phyloP scores from a whole-genome alignment of 2,113 vertebrate genomes.

The Cynoglossus semilaevis region DNA sequence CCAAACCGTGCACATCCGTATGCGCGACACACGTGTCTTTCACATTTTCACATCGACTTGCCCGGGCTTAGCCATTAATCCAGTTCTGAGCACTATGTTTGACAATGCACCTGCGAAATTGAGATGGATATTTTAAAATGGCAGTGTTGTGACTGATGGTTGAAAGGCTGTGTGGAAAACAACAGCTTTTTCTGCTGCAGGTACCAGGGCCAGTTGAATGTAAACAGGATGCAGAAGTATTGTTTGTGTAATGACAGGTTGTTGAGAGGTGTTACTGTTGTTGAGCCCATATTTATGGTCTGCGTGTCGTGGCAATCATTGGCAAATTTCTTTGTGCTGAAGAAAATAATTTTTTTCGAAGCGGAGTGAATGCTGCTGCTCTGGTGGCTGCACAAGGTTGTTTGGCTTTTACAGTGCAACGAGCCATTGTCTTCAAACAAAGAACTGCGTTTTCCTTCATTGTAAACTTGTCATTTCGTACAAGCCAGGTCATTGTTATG shows the following conservation, averaged over 20 bases:
- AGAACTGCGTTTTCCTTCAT: constrained; percentile 57
- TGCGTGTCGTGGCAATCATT: constrained; percentile 44
- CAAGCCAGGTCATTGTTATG: constrained; percentile 29
- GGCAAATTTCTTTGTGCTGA: constrained; percentile 36
- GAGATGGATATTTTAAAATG: constrained; percentile 35
- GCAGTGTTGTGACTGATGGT: constrained; percentile 24
- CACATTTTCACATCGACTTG: constrained; percentile 46
- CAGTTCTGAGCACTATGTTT: constrained; percentile 33
- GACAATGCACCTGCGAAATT: constrained; percentile 28
- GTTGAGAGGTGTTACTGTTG: constrained; percentile 55
- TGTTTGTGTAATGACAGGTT: constrained; percentile 45
- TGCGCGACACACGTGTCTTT: neutral
- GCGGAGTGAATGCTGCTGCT: constrained; percentile 36
- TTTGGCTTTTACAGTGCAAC: constrained; percentile 38
- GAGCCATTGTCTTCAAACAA: constrained; percentile 52
- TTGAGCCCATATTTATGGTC: constrained; percentile 58
- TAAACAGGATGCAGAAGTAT: constrained; percentile 46
- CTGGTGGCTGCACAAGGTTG: constrained; percentile 49
- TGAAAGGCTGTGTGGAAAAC: constrained; percentile 40
- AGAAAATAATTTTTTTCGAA: constrained; percentile 28
- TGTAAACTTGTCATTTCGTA: constrained; percentile 53
- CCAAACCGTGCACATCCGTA: no score
- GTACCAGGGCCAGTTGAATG: constrained; percentile 39
- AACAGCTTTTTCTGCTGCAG: constrained; percentile 22
- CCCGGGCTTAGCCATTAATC: constrained; percentile 28